A percentile compares a stretch with the other conserved stretches of the same genome.
Conservation (phyloP, 1,140 invertebrate genomes). For the Ceratitis capitata region DNA sequence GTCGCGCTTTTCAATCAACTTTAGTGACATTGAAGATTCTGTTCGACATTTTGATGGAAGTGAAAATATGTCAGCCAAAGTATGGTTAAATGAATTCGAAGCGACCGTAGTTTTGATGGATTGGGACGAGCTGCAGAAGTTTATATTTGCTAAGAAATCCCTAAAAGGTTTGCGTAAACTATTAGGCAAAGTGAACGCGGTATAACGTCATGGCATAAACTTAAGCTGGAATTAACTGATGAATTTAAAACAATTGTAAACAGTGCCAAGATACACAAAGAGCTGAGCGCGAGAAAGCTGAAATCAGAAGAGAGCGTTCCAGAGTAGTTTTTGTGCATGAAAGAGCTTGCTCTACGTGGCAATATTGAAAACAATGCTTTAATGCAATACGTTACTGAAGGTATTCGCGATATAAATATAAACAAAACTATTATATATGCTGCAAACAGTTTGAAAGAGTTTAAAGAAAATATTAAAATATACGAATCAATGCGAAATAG, state of each 20-base stretch:
- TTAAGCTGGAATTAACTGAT: neutral
- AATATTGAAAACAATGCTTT: neutral
- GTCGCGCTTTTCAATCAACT: constrained; percentile 23
- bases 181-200: neutral
- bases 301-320: neutral
- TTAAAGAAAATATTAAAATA: neutral
- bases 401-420: neutral
- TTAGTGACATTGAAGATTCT: constrained; percentile 37
- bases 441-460: neutral
- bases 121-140: constrained; percentile 2
- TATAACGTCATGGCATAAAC: neutral
- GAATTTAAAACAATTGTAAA: constrained; percentile 16
- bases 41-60: neutral
- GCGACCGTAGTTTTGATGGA: constrained; percentile 5
- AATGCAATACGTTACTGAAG: neutral
- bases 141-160: neutral
- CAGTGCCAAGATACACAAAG: constrained; percentile 40
- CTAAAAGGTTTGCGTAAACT: constrained; percentile 30
- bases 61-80: constrained; percentile 33
- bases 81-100: constrained; percentile 39
- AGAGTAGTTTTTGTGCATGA: constrained; percentile 25
- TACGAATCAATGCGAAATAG: neutral
- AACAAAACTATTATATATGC: neutral
- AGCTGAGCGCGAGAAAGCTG: neutral
- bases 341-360: constrained; percentile 4